phyloP scores from a whole-genome alignment of 2,797 vertebrate genomes.

The Lophius americanus region DNA sequence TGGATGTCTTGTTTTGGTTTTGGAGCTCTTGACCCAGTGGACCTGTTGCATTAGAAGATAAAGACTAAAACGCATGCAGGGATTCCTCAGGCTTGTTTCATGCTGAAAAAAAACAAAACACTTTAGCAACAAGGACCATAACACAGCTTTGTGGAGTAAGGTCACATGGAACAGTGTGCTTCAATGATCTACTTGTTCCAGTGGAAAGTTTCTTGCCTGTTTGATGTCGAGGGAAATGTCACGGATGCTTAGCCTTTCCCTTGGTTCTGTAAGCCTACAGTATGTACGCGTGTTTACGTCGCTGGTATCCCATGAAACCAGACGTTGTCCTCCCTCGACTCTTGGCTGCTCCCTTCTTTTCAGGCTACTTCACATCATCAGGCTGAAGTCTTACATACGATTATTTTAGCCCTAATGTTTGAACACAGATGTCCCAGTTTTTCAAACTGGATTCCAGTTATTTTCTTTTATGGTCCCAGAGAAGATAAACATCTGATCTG shows the following conservation, averaged over 20 bases:
- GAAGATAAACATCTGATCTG: too few species aligned
- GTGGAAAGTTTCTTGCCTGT: slow-evolving; percentile 49
- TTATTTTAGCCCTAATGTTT: too few species aligned
- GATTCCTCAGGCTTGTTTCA: background rate
- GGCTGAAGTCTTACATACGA: too few species aligned
- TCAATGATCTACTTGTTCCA: slow-evolving; percentile 31
- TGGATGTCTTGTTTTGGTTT: background rate
- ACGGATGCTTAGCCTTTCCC: slow-evolving; percentile 52
- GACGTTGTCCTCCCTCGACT: slow-evolving; percentile 25
- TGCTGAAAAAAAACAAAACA: too few species aligned
- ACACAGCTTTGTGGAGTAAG: background rate
- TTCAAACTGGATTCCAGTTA: too few species aligned
- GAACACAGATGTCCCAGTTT: too few species aligned
- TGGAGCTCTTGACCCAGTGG: background rate
- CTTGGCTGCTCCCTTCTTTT: slow-evolving; percentile 1
- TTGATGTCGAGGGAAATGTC: slow-evolving; percentile 55
- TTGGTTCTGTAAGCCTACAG: slow-evolving; percentile 18
- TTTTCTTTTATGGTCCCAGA: too few species aligned
- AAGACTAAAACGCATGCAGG: too few species aligned
- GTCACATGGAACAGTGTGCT: background rate
- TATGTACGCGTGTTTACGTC: slow-evolving; percentile 10
- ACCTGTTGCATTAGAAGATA: background rate
- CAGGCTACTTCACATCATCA: background rate
- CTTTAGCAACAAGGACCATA: too few species aligned
- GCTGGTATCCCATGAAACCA: slow-evolving; percentile 34